Evolutionary conservation across 2,888 invertebrate genomes (phyloP).

Genomic region (Tipula helvola): DNA sequence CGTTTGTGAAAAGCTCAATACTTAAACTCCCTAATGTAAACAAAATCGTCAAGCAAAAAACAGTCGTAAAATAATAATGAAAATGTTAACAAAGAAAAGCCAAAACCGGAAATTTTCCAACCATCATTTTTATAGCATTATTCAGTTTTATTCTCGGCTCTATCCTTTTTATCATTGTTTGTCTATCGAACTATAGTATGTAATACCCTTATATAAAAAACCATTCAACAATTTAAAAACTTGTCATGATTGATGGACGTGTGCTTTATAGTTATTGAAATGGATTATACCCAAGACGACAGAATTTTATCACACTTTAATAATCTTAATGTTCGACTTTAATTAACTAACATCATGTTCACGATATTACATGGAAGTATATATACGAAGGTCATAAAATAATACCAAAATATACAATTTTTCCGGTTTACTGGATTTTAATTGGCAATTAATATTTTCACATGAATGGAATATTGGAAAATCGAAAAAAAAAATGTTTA

Average conservation of each 20-base stretch:
- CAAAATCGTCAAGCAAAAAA: neutral
- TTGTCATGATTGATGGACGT: neutral
- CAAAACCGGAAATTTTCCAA: neutral
- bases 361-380: neutral
- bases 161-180: neutral
- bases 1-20: neutral
- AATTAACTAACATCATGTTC: neutral
- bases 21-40: neutral
- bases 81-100: neutral
- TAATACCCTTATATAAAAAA: neutral
- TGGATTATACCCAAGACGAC: neutral
- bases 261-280: neutral
- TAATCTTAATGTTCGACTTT: neutral
- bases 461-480: neutral
- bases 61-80: neutral
- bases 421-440: neutral
- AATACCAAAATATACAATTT: neutral
- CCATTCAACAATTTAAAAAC: neutral
- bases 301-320: neutral
- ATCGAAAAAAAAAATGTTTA: neutral
- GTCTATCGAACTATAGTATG: neutral
- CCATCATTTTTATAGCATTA: neutral
- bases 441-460: neutral
- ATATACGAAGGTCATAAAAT: neutral
- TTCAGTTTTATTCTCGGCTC: neutral